phyloP scores from a whole-genome alignment of 2,113 vertebrate species.

The Phalacrocorax brasilianus region DNA sequence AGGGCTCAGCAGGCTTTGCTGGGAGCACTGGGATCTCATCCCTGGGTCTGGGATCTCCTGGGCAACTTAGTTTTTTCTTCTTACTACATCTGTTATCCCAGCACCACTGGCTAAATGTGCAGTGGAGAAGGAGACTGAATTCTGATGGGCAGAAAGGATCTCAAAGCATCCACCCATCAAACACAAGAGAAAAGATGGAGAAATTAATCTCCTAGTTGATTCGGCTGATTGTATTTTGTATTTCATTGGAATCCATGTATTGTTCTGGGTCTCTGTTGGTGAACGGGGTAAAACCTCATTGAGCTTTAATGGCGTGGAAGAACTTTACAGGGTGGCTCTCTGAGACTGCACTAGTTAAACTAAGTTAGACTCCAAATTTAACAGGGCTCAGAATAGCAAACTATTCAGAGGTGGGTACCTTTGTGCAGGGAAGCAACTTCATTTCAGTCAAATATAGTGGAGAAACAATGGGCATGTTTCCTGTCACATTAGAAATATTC shows the following conservation, averaged over 20 bases:
- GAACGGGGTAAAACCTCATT: neutral
- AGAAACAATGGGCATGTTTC: conserved; percentile 24
- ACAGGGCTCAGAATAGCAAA: neutral
- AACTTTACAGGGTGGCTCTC: neutral
- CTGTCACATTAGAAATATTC: neutral
- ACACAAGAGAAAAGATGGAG: rapidly evolving
- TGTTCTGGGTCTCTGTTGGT: neutral
- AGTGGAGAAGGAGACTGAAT: neutral
- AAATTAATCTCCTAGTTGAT: neutral
- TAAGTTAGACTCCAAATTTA: neutral
- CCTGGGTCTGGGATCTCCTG: neutral
- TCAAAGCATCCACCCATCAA: neutral
- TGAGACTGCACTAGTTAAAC: neutral
- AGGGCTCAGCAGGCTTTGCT: neutral
- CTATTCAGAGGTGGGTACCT: neutral
- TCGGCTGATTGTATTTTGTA: neutral
- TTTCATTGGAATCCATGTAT: neutral
- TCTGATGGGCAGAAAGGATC: neutral
- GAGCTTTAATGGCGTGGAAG: neutral
- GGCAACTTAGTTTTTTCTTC: neutral
- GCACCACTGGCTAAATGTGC: neutral
- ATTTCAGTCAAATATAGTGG: conserved; percentile 3
- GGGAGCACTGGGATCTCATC: no score
- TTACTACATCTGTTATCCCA: neutral
- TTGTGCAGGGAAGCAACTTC: neutral